Conservation (phyloP, 1,140 invertebrate species). For the Capitella teleta region DNA sequence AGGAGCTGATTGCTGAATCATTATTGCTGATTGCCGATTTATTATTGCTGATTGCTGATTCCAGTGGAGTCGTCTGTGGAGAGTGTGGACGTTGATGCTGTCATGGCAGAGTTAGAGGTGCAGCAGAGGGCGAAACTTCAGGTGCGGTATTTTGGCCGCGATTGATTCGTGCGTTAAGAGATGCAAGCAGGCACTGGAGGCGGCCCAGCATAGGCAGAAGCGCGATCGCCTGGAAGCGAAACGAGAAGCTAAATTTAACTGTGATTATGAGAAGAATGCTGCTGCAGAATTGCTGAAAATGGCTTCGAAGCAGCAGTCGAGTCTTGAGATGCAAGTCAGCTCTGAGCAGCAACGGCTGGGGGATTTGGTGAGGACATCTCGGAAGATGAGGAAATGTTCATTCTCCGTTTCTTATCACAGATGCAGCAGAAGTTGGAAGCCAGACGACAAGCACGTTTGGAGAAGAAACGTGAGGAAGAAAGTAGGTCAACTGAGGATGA, state of each 20-base stretch:
- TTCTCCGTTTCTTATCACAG: background rate
- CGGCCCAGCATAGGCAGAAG: background rate
- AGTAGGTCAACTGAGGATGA: no score
- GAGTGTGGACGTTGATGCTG: slow-evolving; percentile 1
- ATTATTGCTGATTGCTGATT: background rate
- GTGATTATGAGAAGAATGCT: background rate
- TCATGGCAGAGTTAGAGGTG: background rate
- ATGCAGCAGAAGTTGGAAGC: background rate
- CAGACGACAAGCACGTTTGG: background rate
- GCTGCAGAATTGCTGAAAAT: background rate
- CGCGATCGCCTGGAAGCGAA: background rate
- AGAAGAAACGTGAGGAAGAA: background rate
- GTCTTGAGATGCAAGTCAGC: background rate
- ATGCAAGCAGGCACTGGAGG: background rate
- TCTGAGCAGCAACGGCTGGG: background rate
- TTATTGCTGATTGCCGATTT: background rate
- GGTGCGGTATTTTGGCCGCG: background rate
- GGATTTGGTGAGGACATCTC: background rate
- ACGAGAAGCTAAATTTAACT: background rate
- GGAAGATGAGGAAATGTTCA: background rate
- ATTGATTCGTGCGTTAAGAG: background rate
- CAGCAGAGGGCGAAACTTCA: background rate
- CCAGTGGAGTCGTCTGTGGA: background rate
- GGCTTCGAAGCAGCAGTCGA: background rate
- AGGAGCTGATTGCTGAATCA: background rate